Evolutionary conservation across 2,797 vertebrate species (phyloP).

Genomic region (Mus spretus): DNA sequence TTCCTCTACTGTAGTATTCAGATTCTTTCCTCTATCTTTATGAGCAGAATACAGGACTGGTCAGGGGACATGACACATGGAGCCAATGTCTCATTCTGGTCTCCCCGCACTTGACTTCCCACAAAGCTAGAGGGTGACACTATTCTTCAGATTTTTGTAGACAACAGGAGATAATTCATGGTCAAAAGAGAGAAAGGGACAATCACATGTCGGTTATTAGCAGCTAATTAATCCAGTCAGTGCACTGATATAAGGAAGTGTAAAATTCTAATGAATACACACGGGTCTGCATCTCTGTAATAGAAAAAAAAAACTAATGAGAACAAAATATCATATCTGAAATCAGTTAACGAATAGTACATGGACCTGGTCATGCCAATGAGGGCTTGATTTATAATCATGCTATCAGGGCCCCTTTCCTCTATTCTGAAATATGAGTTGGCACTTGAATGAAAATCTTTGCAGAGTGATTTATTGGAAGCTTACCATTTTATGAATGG

Average conservation of each 20-base stretch:
- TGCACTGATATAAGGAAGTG: not conserved
- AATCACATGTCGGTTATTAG: not conserved
- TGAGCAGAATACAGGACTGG: not conserved
- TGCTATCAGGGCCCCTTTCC: not conserved
- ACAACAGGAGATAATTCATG: not conserved
- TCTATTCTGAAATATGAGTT: constrained; percentile 18
- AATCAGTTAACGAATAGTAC: constrained; percentile 52
- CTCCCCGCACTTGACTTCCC: not conserved
- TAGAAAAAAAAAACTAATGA: not conserved
- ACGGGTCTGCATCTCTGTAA: not conserved
- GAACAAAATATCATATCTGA: not conserved
- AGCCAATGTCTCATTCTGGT: not conserved
- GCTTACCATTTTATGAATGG: constrained; percentile 9
- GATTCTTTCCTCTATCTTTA: not conserved
- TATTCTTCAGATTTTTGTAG: not conserved
- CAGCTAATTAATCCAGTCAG: not conserved
- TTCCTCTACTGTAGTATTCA: not conserved
- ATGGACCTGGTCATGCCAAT: constrained; percentile 7
- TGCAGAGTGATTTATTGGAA: constrained; percentile 61
- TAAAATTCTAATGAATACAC: not conserved
- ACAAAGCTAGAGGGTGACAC: not conserved
- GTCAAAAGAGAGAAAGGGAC: not conserved
- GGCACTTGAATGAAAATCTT: not conserved
- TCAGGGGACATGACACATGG: not conserved
- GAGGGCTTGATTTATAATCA: constrained; percentile 68